Evolutionary conservation across 2,888 invertebrate species (phyloP).

Genomic region (Serrognathus titanus): DNA sequence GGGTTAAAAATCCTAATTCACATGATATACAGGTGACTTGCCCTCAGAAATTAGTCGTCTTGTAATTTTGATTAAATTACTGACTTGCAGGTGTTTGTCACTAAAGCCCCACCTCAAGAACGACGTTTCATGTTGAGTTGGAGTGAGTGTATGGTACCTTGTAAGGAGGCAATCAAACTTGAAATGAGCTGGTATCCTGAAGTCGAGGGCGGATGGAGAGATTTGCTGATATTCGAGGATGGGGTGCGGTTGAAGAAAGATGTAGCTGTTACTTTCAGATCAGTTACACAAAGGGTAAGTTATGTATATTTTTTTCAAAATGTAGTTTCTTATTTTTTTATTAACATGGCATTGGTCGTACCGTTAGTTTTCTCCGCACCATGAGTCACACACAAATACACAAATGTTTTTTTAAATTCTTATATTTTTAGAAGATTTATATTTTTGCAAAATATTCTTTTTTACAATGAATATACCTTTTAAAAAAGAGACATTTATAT

Average conservation of each 20-base stretch:
- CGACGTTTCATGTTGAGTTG: slow-evolving; percentile 57
- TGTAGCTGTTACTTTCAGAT: slow-evolving; percentile 62
- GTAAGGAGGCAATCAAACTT: slow-evolving; percentile 55
- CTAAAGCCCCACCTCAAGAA: slow-evolving; percentile 56
- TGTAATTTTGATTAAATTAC: slow-evolving; percentile 41
- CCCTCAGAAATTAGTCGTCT: slow-evolving; percentile 23
- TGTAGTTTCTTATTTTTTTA: too few species aligned
- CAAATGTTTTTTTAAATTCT: too few species aligned
- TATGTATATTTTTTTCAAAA: too few species aligned
- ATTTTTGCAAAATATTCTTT: too few species aligned
- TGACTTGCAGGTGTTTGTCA: slow-evolving; percentile 51
- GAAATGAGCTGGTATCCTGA: slow-evolving; percentile 64
- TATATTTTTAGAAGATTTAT: too few species aligned
- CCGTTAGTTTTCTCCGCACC: too few species aligned
- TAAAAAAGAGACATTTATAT: too few species aligned
- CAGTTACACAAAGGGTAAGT: slow-evolving; percentile 43
- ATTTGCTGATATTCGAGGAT: slow-evolving; percentile 60
- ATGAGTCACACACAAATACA: too few species aligned
- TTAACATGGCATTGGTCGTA: too few species aligned
- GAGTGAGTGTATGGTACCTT: slow-evolving; percentile 54
- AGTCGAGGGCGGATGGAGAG: slow-evolving; percentile 58
- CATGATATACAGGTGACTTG: slow-evolving; percentile 49
- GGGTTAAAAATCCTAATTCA: slow-evolving; percentile 58
- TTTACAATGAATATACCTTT: too few species aligned
- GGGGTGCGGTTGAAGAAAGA: slow-evolving; percentile 64